Evolutionary conservation across 1,140 invertebrate genomes (phyloP).

Genomic region (Thaumetopoea pityocampa): DNA sequence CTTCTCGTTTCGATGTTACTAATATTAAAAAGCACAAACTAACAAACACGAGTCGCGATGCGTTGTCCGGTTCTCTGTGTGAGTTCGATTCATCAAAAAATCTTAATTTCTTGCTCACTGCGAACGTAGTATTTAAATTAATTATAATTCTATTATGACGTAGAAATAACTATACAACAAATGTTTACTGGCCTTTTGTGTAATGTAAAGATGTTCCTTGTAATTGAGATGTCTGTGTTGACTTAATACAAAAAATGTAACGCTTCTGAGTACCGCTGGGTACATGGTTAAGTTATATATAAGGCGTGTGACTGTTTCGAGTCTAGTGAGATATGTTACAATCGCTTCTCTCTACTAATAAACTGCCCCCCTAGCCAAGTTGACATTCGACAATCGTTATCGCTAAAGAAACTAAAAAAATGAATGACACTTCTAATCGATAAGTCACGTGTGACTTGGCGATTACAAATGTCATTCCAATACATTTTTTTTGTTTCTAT

Average conservation of each 20-base stretch:
- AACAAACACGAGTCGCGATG: conserved; percentile 7
- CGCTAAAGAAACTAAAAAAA: too few relatives aligned
- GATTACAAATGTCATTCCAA: too few relatives aligned
- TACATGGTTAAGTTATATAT: conserved; percentile 59
- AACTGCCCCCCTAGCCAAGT: too few relatives aligned
- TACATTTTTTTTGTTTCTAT: too few relatives aligned
- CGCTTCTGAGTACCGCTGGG: conserved; percentile 44
- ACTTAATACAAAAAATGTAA: conserved; percentile 23
- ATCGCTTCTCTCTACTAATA: too few relatives aligned
- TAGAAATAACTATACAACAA: conserved; percentile 61
- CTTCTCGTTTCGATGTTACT: conserved; percentile 21
- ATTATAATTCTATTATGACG: conserved; percentile 56
- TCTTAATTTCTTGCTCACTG: conserved; percentile 55
- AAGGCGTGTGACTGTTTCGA: conserved; percentile 63
- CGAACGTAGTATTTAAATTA: conserved; percentile 51
- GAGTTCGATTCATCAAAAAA: conserved; percentile 13
- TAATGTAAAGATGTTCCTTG: conserved; percentile 57
- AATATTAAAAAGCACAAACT: conserved; percentile 28
- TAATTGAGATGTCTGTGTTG: conserved; percentile 45
- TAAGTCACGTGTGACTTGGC: too few relatives aligned
- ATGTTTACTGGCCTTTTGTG: conserved; percentile 67
- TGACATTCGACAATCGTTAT: conserved; percentile 43
- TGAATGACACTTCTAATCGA: too few relatives aligned
- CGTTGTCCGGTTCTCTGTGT: conserved; percentile 20
- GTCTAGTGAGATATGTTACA: conserved; percentile 38